These are phyloP conservation scores for Agapetus fuscipes DNA, from an alignment of 2,888 invertebrate species.

Conservation along the genomic window DNA sequence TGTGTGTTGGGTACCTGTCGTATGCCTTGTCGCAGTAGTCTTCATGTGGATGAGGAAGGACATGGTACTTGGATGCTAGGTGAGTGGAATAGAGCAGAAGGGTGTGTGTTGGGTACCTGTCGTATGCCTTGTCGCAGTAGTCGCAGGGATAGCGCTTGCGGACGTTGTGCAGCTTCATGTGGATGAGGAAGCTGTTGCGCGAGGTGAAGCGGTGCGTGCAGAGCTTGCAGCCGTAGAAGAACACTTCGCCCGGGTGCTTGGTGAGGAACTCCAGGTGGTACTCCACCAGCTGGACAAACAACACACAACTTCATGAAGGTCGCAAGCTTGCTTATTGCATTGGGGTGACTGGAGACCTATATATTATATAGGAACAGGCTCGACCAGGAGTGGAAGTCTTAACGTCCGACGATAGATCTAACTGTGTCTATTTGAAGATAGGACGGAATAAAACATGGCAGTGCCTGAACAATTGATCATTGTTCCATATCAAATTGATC, in stretches of 20 bases:
- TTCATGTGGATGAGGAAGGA: not conserved
- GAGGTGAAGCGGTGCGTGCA: constrained; percentile 21
- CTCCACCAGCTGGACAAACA: constrained; percentile 17
- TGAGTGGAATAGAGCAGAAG: not conserved
- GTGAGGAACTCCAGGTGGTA: constrained; percentile 21
- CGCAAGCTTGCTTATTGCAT: too few species aligned
- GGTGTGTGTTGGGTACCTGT: constrained; percentile 10
- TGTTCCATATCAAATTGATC: too few species aligned
- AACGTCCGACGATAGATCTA: too few species aligned
- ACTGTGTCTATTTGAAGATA: too few species aligned
- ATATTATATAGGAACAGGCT: too few species aligned
- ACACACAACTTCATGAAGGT: not conserved
- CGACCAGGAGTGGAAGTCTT: too few species aligned
- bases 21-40: constrained; percentile 1
- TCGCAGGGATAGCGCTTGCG: constrained; percentile 20
- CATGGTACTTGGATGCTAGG: not conserved
- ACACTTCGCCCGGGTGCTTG: constrained; percentile 21
- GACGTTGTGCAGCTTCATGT: constrained; percentile 21
- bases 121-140: constrained; percentile 20
- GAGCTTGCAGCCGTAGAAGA: constrained; percentile 21
- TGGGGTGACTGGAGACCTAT: too few species aligned
- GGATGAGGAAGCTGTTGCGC: constrained; percentile 19
- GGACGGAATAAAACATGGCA: too few species aligned
- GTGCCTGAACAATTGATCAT: too few species aligned
- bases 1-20: constrained; percentile 13